Base-by-base conservation (phyloP, 2,113 vertebrate species). In the Nanger granti region DNA sequence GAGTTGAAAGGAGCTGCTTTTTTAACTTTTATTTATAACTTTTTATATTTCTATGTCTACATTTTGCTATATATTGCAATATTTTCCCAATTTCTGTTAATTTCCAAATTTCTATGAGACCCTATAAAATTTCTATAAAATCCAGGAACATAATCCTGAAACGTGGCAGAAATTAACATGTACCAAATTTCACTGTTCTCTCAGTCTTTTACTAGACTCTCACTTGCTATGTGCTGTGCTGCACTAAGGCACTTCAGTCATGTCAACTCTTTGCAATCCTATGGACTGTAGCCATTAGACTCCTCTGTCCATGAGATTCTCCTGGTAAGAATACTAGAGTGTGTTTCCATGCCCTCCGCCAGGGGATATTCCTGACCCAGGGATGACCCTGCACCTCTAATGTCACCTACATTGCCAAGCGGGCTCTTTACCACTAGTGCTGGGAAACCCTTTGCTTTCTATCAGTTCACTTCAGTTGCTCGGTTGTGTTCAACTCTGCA, bases 81-180 rank as follows among this genome's bases (percentile, higher is more conserved):
- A 64, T 90, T 79, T 93, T 66, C 34, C 37, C 37, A 93, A 88
- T 93, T 85, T 90, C 34, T 62, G 7, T 44, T 55, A 13, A 88
- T 93, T 93, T 95, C 24, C 55, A 96, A 88, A 31, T 69, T 64
- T 85, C 60, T 96, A 14, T 47, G 82, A 87, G 31, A 83, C 15
- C 0, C 34, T 52, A 52, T 52, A 52, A 52, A 52, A 52, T 52
- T 52, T 52, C 12, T 52, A 52, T 52, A 52, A 96, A 95, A 92
- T 87, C 87, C 37, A 93, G 89, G 31, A 97, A 90, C 28, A 87
- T 94, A 94, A 90, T 87, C 37, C 47, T 54, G 62, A 91, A 94
- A 96, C 15, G 9, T 95, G 82, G 29, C 24, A 91, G 49, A 97
- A 91, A 93, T 91, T 88, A 96, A 62, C 18, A 90, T 52, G 7